Evolutionary conservation across 2,797 vertebrate genomes (phyloP), one percentile per base, ranked within the genome.

Genomic region (Xenopus petersii): DNA sequence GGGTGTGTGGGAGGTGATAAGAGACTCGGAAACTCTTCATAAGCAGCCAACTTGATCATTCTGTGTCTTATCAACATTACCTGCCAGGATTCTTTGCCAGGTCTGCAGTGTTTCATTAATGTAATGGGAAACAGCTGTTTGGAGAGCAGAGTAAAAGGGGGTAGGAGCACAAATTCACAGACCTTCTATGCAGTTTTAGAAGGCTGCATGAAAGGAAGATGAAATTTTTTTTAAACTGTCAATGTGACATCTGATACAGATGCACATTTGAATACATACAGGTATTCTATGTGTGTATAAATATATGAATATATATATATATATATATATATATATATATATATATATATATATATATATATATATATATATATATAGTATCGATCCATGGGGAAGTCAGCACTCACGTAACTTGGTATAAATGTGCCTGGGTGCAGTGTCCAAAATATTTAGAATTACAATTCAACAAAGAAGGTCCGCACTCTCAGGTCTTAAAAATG

Each of bases 111-210:
- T 91, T 89, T 95, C 94, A 93, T 79, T 70, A 83, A 1, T 30
- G 74, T 94, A 95, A 97, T 94, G 88, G 90, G 90, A 95, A 94
- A 84, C 97, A 97, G 94, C 95, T 97, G 97, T 67, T 76, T 0
- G 65, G 0, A 56, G 15, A 56, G 54, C 7, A 17, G 54, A 64
- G 82, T 1, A 75, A 79, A 79, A 63, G 0, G 81, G 62, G 12
- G 24, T 65, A 59, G 80, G 61, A 10, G 13, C 12, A 68, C 64
- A 46, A 15, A 13, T 16, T 74, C n/a, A 13, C 6, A 55, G 33
- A 49, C n/a, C 21, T 61, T 61, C 51, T 46, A 67, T 74, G 49
- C 46, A 8, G 10, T n/a, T 56, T 9, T 17, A 16, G 2, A 9
- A 56, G 55, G 2, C 5, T 17, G 16, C 55, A 15, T 62, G 24